Evolutionary conservation across 2,888 invertebrate species (phyloP), one percentile per base, ranked within the genome.

Genomic region (Eupithecia abbreviata): DNA sequence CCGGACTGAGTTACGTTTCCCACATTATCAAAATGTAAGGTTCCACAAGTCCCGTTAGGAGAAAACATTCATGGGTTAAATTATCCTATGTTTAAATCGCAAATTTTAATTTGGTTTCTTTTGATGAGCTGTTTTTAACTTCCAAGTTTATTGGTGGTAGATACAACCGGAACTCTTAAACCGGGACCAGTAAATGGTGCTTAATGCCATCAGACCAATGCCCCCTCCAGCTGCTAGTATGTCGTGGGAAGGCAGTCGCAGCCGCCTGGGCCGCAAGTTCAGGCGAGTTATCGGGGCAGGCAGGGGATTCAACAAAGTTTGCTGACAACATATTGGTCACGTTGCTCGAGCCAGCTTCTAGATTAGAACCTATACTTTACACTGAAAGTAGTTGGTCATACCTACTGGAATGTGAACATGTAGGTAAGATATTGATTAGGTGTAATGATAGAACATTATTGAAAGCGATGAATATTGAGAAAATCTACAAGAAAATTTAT

Each of bases 291-390:
- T 18, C 62, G 62, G 62, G 30, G 7, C 18, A 30, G 62, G 18
- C 30, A 65, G 75, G 74, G 72, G 72, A 77, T 80, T 75, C 76
- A 69, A 78, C 73, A 79, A 82, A 82, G 80, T 80, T 82, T 49
- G 58, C 62, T 76, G 79, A 79, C 80, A 82, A 79, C 78, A 69
- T 71, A 79, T 76, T 75, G 78, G 79, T 77, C 74, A 77, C 77
- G 76, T 75, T 70, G 76, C 55, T 74, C 65, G 69, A 49, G 43
- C 41, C 49, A 75, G 30, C 62, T 30, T 62, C 30, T 4, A 30
- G 18, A 62, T 62, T 30, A 30, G 62, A 62, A 62, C 62, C 30
- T 30, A 30, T 58, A 18, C 18, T 7, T 58, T 51, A 15, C 51
- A 62, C 62, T 62, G 3, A 2, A 4, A 62, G 62, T n/a, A 58